A percentile compares a stretch with the other conserved stretches of the same genome.
Conservation (phyloP, 2,888 invertebrate species). For the Ornithoptera alexandrae region DNA sequence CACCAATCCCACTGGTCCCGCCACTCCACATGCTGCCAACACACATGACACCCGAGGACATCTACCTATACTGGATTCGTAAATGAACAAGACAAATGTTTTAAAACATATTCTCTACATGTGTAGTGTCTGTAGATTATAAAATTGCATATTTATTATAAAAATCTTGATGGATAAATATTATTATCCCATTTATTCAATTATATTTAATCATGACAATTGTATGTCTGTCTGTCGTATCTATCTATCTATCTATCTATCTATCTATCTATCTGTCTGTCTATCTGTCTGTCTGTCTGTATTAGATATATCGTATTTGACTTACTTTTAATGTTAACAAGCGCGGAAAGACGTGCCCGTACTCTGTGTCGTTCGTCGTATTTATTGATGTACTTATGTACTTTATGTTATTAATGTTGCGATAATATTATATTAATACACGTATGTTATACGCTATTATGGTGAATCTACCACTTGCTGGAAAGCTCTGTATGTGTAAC, state of each 20-base stretch:
- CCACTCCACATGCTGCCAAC: not conserved
- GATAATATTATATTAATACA: constrained; percentile 8
- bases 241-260: too few relatives aligned
- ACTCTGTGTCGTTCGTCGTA: not conserved
- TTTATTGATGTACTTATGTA: not conserved
- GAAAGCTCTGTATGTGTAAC: constrained; percentile 10
- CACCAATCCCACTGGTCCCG: not conserved
- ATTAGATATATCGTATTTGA: constrained; percentile 17
- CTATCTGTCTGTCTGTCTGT: not conserved
- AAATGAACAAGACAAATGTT: not conserved
- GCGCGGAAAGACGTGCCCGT: not conserved
- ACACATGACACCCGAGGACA: not conserved
- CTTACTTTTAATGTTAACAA: constrained; percentile 16
- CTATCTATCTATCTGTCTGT: too few relatives aligned
- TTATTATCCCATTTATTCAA: constrained; percentile 15
- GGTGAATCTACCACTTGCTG: constrained; percentile 14
- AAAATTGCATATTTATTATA: constrained; percentile 3
- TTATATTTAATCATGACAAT: constrained; percentile 26
- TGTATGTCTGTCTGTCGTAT: not conserved
- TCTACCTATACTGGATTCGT: constrained; percentile 1
- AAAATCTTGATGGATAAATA: constrained; percentile 7
- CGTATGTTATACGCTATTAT: constrained; percentile 12
- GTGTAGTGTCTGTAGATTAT: constrained; percentile 9
- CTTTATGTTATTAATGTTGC: constrained; percentile 1
- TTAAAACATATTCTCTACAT: not conserved